Base-by-base conservation (phyloP, 1,140 invertebrate genomes). In the Zaprionus capensis region DNA sequence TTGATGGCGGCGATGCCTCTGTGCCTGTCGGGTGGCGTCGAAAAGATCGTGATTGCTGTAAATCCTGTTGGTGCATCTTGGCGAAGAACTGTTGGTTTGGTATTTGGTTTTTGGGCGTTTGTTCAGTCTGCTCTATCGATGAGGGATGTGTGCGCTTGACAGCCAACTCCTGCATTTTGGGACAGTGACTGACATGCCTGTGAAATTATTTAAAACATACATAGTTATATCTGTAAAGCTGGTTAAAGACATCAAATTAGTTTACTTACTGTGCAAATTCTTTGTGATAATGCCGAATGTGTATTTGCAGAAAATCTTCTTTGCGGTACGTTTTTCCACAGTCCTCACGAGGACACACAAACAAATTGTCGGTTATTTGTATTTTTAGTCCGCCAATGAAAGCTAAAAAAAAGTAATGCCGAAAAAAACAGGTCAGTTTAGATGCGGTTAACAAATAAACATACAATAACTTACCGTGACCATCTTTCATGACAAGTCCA, bases 321-420 rank as follows among this genome's bases (percentile, higher is more conserved):
- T 98, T 98, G 20, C 98, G 94, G 92, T 98, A 98, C 71, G 96
- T 96, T 93, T 99, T 99, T 14, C 94, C 95, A 91, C 98, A 99
- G 5, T 95, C 96, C 64, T 96, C 95, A 63, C 96, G 96, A 0
- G 96, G 96, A 93, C 98, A 99, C 26, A 96, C 95, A 51, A 96
- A 95, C 11, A 95, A 93, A 80, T 95, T 96, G 41, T 96, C 95
- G 58, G 96, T 94, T 67, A 95, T 94, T 92, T 96, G 94, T 2
- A 96, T 95, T 85, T 95, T 95, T 14, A 96, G 78, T 12, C 95
- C 94, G 15, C 95, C 96, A 66, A 96, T 95, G 49, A 94, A 95
- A 36, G 95, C 95, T 94, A 59, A 24, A 36, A 28, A 24, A 24
- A 51, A 1, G 31, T 34, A 24, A 15, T 61, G 11, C 12, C 24